phyloP scores from a whole-genome alignment of 2,888 invertebrate species.

The Cremastobaeus sp. region DNA sequence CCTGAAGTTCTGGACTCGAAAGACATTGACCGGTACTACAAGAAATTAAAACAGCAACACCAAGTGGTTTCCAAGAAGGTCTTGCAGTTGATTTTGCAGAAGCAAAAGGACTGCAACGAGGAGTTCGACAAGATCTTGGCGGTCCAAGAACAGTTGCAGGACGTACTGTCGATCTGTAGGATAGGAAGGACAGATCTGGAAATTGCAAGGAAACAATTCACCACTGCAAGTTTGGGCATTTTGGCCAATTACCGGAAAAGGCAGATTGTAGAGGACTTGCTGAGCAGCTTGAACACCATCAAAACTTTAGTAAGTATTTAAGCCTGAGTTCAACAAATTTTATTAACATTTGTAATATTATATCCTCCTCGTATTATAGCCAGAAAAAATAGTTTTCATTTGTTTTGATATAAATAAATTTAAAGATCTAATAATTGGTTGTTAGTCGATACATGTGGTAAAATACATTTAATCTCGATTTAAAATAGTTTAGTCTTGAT shows the following conservation, averaged over 20 bases:
- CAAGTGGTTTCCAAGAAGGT: slow-evolving; percentile 96
- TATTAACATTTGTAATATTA: no score
- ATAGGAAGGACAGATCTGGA: slow-evolving; percentile 86
- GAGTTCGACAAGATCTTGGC: slow-evolving; percentile 89
- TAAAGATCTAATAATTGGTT: no score
- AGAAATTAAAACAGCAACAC: slow-evolving; percentile 87
- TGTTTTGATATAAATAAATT: no score
- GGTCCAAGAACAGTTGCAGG: slow-evolving; percentile 84
- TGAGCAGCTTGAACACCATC: slow-evolving; percentile 88
- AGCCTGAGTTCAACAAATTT: slow-evolving; percentile 1
- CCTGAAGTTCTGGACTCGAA: slow-evolving; percentile 83
- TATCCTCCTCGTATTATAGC: no score
- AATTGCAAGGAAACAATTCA: slow-evolving; percentile 87
- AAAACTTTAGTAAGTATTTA: slow-evolving; percentile 88
- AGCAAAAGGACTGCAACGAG: slow-evolving; percentile 90
- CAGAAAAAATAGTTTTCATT: no score
- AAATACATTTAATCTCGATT: no score
- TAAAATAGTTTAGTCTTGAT: no score
- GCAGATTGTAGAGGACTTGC: slow-evolving; percentile 88
- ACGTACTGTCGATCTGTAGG: slow-evolving; percentile 85
- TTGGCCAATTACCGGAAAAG: slow-evolving; percentile 94
- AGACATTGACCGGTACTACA: slow-evolving; percentile 86
- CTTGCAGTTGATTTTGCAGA: slow-evolving; percentile 93
- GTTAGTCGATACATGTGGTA: no score
- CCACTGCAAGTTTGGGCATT: slow-evolving; percentile 89